Percentiles rank a stretch among this genome's conserved stretches.
Evolutionary conservation across 2,888 invertebrate genomes (phyloP).

Genomic region (Cosmia trapezina): DNA sequence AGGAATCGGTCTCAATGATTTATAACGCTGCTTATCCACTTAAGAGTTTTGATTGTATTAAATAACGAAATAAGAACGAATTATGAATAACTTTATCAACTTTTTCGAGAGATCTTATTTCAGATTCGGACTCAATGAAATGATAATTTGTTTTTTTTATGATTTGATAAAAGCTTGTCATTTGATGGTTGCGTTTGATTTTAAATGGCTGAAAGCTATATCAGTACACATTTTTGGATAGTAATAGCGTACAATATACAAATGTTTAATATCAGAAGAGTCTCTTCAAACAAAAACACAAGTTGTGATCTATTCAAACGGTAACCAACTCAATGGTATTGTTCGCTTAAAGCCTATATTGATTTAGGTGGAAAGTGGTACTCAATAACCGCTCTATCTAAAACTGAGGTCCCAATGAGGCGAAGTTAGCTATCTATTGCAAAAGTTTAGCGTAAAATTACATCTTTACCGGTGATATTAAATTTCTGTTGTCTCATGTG

Average conservation of each 20-base stretch:
- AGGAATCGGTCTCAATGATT: constrained; percentile 55
- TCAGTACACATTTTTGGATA: neutral
- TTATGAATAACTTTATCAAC: constrained; percentile 36
- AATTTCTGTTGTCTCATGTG: constrained; percentile 86
- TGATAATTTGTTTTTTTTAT: constrained; percentile 30
- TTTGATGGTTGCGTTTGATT: neutral
- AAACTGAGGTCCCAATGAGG: constrained; percentile 78
- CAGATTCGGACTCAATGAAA: constrained; percentile 19
- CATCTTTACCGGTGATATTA: constrained; percentile 86
- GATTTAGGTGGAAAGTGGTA: constrained; percentile 81
- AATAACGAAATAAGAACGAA: constrained; percentile 37
- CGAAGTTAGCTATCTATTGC: constrained; percentile 85
- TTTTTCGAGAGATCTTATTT: constrained; percentile 36
- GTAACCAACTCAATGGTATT: constrained; percentile 70
- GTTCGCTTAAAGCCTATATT: constrained; percentile 78
- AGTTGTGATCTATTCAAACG: constrained; percentile 66
- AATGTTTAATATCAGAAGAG: constrained; percentile 30
- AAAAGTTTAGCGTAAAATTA: constrained; percentile 86
- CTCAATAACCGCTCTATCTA: constrained; percentile 80
- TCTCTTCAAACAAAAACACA: constrained; percentile 59
- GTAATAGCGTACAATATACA: neutral
- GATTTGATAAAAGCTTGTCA: neutral
- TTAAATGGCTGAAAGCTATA: neutral
- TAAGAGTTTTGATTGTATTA: constrained; percentile 49
- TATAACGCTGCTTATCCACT: constrained; percentile 47